Evolutionary conservation across 2,113 vertebrate genomes (phyloP).

Genomic region (Sorex araneus): DNA sequence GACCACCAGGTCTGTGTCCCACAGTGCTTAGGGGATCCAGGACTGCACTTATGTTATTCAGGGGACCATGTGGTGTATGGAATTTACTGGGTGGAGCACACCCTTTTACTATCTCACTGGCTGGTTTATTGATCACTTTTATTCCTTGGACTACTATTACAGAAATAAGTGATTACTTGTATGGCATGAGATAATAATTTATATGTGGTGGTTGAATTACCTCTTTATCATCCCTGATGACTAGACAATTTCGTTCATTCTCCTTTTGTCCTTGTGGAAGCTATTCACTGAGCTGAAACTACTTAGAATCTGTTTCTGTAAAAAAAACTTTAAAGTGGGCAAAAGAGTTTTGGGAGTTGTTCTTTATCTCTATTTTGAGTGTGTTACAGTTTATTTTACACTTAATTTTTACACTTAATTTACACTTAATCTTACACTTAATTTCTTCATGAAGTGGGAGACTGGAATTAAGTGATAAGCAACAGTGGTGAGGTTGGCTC

Average conservation of each 20-base stretch:
- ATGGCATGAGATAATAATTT: not conserved
- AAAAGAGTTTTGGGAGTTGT: not conserved
- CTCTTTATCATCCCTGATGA: not conserved
- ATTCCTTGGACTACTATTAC: not conserved
- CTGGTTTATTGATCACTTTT: too few species aligned
- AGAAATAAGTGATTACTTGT: slow-evolving; percentile 1
- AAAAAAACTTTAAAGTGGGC: not conserved
- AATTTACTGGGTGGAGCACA: too few species aligned
- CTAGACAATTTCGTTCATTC: not conserved
- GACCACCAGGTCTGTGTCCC: too few species aligned
- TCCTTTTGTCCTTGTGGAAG: not conserved
- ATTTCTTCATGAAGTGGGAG: not conserved
- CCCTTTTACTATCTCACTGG: too few species aligned
- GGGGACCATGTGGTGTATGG: too few species aligned
- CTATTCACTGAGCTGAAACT: not conserved
- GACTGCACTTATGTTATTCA: too few species aligned
- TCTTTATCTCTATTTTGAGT: not conserved
- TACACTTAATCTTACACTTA: not conserved
- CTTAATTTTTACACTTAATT: not conserved
- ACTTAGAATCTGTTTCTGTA: not conserved
- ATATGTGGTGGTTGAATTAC: not conserved
- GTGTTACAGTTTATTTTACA: not conserved
- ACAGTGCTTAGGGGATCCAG: too few species aligned
- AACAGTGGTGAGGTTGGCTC: too few species aligned
- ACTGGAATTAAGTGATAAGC: not conserved